These are phyloP conservation scores for Gymnoscopelus braueri DNA, from an alignment of 2,797 vertebrate genomes.

Conservation along the genomic window DNA sequence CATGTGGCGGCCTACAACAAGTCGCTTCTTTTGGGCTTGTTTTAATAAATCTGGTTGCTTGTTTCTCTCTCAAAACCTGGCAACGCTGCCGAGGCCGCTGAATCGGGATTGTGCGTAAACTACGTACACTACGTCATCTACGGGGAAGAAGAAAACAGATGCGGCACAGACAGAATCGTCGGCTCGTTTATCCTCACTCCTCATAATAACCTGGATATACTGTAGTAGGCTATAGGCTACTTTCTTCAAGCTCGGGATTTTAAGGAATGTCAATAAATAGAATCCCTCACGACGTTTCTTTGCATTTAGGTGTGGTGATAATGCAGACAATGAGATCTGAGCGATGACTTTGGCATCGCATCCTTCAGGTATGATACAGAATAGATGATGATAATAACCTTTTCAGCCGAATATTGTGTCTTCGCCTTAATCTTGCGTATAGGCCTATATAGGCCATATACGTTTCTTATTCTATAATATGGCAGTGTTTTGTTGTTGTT, in stretches of 20 bases:
- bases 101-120: slow-evolving; percentile 61
- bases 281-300: slow-evolving; percentile 23
- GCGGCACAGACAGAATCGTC: slow-evolving; percentile 20
- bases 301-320: slow-evolving; percentile 2
- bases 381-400: slow-evolving; percentile 8
- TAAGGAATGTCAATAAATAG: slow-evolving; percentile 16
- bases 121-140: slow-evolving; percentile 53
- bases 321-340: slow-evolving; percentile 12
- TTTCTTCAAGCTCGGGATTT: neutral
- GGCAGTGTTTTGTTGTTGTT: too few species aligned
- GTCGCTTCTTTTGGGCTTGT: too few species aligned
- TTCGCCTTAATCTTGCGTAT: slow-evolving; percentile 14
- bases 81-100: slow-evolving; percentile 6
- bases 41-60: too few species aligned
- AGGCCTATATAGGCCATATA: too few species aligned
- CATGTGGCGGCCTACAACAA: too few species aligned
- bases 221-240: too few species aligned
- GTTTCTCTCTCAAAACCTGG: too few species aligned
- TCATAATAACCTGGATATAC: too few species aligned
- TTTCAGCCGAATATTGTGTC: neutral
- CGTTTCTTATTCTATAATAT: too few species aligned
- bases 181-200: too few species aligned
- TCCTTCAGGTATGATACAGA: slow-evolving; percentile 47
- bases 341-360: neutral
- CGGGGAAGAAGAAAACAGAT: slow-evolving; percentile 14